Conservation (phyloP, 1,140 invertebrate genomes). For the Drosophila insularis region DNA sequence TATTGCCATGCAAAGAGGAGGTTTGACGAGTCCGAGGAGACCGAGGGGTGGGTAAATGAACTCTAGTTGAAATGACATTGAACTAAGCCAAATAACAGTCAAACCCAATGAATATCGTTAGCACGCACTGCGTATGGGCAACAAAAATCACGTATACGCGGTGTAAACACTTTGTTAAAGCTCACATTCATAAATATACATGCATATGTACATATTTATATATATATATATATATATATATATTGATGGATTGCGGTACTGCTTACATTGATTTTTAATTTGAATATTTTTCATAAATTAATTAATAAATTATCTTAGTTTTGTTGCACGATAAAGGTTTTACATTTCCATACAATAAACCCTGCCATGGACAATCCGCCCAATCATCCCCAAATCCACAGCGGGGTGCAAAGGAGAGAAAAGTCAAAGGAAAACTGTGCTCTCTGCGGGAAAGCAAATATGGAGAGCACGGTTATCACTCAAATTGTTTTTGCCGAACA, state of each 20-base stretch:
- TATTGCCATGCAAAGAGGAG: neutral
- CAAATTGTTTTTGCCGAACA: neutral
- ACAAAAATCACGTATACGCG: constrained; percentile 48
- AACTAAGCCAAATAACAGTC: constrained; percentile 16
- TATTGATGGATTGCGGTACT: neutral
- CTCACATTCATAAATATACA: neutral
- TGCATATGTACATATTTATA: neutral
- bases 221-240: neutral
- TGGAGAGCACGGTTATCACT: neutral
- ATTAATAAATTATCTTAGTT: constrained; percentile 1
- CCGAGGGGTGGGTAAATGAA: constrained; percentile 43
- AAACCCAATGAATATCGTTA: constrained; percentile 16
- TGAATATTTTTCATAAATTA: constrained; percentile 2
- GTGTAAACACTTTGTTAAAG: constrained; percentile 24
- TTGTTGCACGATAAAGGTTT: neutral
- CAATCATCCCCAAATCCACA: neutral
- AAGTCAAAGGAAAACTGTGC: neutral
- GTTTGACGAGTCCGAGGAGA: too few species aligned
- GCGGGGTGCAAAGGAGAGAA: neutral
- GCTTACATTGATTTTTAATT: neutral
- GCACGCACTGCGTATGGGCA: constrained; percentile 45
- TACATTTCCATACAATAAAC: neutral
- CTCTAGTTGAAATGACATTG: constrained; percentile 41
- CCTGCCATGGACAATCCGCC: neutral
- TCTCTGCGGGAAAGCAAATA: neutral